Evolutionary conservation across 2,888 invertebrate genomes (phyloP).

Genomic region (Epinotia brunnichana): DNA sequence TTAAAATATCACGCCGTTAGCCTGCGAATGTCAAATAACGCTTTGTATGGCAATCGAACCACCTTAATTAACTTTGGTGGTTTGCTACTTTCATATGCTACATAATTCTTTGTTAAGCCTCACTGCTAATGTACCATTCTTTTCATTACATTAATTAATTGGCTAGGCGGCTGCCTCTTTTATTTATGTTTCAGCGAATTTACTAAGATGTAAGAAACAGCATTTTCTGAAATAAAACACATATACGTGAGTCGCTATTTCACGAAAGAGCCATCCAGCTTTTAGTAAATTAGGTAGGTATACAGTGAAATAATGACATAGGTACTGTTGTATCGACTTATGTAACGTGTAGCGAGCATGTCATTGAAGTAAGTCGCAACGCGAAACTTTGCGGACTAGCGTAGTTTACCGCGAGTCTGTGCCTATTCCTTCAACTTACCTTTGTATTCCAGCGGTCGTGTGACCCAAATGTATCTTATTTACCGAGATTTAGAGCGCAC

Average conservation of each 20-base stretch:
- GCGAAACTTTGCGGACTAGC: constrained; percentile 12
- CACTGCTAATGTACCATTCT: neutral
- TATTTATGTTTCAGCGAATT: constrained; percentile 3
- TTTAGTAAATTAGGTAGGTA: constrained; percentile 27
- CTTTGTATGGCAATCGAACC: no score
- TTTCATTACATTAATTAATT: constrained; percentile 9
- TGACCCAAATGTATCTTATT: constrained; percentile 42
- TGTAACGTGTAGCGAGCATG: constrained; percentile 18
- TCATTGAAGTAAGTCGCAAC: constrained; percentile 31
- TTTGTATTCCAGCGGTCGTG: constrained; percentile 33
- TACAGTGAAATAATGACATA: constrained; percentile 29
- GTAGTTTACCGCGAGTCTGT: constrained; percentile 31
- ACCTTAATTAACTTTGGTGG: neutral
- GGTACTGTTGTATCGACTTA: constrained; percentile 30
- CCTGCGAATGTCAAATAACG: no score
- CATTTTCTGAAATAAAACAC: constrained; percentile 18
- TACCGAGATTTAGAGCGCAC: constrained; percentile 41
- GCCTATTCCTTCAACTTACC: constrained; percentile 30
- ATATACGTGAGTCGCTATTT: neutral
- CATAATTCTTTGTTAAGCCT: neutral
- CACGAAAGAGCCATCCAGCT: constrained; percentile 22
- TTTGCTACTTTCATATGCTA: neutral
- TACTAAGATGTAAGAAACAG: constrained; percentile 1
- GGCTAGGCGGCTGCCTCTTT: constrained; percentile 2
- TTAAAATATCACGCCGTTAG: no score